Base-by-base conservation (phyloP, 2,888 invertebrate species). In the Punctoribates punctum region DNA sequence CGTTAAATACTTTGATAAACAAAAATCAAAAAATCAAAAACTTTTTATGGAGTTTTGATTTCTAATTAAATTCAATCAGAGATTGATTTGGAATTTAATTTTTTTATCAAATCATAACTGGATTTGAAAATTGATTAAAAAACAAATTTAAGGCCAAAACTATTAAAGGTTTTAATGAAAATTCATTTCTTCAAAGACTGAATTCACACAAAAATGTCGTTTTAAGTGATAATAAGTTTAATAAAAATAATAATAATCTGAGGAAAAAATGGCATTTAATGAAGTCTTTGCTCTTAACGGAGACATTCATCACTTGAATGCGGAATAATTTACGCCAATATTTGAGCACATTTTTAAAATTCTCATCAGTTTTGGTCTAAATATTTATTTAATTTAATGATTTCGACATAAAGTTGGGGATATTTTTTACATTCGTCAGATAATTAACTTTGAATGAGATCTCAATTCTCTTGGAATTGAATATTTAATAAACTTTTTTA, bases 341-440 rank as follows among this genome's bases (percentile, higher is more conserved):
- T 54, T 20, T 20, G 13, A 20, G 20, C 2, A 2, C 8, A 54
- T 54, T n/a, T 54, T 38, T 8, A n/a, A 11, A 11, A 15, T 67
- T 38, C n/a, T 67, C 38, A 67, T 67, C 34, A 20, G 65, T 67
- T 67, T 67, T 67, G 65, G 65, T 67, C 65, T 67, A 67, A 67
- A 67, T 67, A 67, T 67, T 67, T 15, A 9, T 38, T 38, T 67
- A 67, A 67, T 67, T 67, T 15, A 67, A 60, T 60, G 25, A 27
- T 15, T 29, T 60, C 11, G n/a, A 25, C 6, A 57, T 23, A 57
- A 34, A 34, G 3, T 25, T 13, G 23, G 0, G 8, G 25, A 1
- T 57, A 23, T 23, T 23, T 60, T 15, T 27, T 27, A 15, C 1
- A 23, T 60, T 60, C 27, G 1, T 27, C 15, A 60, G 11, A 67